Percentiles rank a stretch among this genome's conserved stretches.
phyloP scores from a whole-genome alignment of 2,113 vertebrate species.

The Rhabdornis inornatus region DNA sequence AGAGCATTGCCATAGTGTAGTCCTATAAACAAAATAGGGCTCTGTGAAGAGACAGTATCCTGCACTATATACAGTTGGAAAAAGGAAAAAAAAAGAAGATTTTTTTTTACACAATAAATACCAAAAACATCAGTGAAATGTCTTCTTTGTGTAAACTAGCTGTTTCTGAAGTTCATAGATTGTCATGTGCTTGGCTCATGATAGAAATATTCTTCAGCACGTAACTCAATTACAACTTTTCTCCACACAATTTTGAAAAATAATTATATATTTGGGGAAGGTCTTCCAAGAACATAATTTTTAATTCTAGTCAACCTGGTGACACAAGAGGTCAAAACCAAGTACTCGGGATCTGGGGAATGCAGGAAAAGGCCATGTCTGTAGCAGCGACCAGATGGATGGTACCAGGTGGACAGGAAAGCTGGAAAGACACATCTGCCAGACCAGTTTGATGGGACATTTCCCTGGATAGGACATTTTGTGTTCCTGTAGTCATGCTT shows the following conservation, averaged over 20 bases:
- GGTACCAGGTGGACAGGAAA: neutral
- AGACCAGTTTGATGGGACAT: neutral
- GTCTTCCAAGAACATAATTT: neutral
- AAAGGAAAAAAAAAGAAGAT: neutral
- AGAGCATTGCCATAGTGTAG: neutral
- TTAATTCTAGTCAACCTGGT: neutral
- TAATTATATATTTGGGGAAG: neutral
- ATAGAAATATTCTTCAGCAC: neutral
- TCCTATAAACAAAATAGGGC: neutral
- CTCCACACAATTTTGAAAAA: neutral
- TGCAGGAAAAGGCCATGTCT: neutral
- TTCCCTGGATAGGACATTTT: neutral
- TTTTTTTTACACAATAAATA: neutral
- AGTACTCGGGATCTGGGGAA: neutral
- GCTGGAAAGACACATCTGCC: neutral
- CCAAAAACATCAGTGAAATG: neutral
- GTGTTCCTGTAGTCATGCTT: fast-evolving
- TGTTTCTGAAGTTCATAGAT: neutral
- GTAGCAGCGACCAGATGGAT: neutral
- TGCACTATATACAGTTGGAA: neutral
- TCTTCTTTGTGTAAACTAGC: neutral
- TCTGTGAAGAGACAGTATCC: neutral
- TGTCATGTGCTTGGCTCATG: neutral
- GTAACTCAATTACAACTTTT: neutral
- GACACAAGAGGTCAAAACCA: neutral